These are phyloP conservation scores for Amia ocellicauda DNA, from an alignment of 2,113 vertebrate genomes.

Conservation along the genomic window DNA sequence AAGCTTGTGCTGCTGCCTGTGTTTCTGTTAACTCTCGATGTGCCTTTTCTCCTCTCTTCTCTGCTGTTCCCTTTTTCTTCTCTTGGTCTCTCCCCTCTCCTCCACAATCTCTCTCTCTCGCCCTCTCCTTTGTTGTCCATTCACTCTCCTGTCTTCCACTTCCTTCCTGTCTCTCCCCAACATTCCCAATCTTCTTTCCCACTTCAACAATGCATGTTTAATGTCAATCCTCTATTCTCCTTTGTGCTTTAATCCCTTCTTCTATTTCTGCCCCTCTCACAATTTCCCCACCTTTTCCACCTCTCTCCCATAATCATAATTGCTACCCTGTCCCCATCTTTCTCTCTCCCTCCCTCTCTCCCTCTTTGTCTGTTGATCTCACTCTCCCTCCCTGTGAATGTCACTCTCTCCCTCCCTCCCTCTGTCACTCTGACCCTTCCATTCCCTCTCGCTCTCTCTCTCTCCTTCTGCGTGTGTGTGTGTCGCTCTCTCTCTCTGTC, in stretches of 20 bases:
- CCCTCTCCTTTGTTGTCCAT: background rate
- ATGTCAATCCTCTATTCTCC: background rate
- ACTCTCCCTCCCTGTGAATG: slow-evolving; percentile 3
- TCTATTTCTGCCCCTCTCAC: background rate
- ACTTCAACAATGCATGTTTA: slow-evolving; percentile 11
- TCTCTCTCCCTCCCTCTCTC: background rate
- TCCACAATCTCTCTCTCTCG: slow-evolving; percentile 1
- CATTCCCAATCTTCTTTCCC: no score
- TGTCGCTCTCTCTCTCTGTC: background rate
- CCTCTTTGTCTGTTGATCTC: slow-evolving; percentile 14
- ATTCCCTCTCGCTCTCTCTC: background rate
- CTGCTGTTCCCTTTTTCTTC: background rate
- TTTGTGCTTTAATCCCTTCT: no score
- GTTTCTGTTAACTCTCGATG: background rate
- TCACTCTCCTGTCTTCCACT: background rate
- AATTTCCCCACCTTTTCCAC: slow-evolving; percentile 8
- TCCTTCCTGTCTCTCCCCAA: slow-evolving; percentile 3
- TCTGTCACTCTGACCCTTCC: slow-evolving; percentile 5
- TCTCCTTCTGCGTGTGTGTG: background rate
- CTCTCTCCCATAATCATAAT: no score
- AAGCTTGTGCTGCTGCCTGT: background rate
- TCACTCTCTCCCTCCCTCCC: background rate
- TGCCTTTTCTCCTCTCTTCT: slow-evolving; percentile 7
- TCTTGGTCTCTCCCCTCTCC: background rate
- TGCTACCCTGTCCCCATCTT: background rate